Conservation (phyloP, 2,113 vertebrate genomes). For the Aphelocoma coerulescens region DNA sequence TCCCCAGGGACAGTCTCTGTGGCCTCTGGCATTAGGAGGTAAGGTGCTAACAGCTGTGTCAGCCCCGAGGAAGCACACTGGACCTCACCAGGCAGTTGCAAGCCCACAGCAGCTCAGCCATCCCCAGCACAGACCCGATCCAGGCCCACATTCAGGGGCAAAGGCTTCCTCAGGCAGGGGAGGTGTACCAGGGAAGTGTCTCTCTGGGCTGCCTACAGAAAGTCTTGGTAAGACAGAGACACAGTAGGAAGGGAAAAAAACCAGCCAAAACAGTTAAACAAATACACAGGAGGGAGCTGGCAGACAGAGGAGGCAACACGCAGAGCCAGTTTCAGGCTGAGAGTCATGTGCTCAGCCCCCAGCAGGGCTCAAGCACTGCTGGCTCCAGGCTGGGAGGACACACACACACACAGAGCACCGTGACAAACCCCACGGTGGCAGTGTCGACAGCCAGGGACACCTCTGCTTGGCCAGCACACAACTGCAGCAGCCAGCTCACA, state of each 20-base stretch:
- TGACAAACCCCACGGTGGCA: not conserved
- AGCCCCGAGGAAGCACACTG: not conserved
- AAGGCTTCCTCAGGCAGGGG: not conserved
- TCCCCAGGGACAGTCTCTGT: not conserved
- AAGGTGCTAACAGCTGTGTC: not conserved
- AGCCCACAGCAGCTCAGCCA: not conserved
- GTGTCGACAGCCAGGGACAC: not conserved
- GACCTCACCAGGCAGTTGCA: not conserved
- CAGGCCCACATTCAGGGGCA: not conserved
- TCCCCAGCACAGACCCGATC: not conserved
- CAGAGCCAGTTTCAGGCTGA: not conserved
- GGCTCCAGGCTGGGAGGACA: not conserved
- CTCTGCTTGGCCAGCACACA: not conserved
- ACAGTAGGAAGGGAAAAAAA: not conserved
- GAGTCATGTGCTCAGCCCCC: conserved; percentile 37
- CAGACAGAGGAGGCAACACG: not conserved
- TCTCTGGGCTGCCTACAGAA: not conserved
- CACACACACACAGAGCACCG: not conserved
- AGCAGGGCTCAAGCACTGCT: not conserved
- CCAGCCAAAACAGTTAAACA: conserved; percentile 44
- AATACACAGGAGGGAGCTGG: conserved; percentile 43
- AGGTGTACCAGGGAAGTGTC: not conserved
- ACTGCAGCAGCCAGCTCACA: not conserved
- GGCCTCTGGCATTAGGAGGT: not conserved
- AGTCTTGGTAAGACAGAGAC: not conserved